Conservation (phyloP, 2,113 vertebrate species). For the Cinclus mexicanus region DNA sequence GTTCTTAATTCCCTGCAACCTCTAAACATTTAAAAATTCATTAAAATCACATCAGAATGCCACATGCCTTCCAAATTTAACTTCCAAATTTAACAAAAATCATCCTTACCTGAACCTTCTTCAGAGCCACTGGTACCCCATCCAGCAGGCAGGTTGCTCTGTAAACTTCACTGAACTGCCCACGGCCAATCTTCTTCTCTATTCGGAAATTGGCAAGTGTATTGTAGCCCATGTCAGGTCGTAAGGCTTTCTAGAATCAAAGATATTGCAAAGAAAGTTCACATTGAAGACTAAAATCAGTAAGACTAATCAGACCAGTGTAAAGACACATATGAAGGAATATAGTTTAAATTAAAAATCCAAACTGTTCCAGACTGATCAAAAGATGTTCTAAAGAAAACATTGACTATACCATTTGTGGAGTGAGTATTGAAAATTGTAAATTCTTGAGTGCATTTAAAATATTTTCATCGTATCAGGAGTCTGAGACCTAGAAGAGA, state of each 20-base stretch:
- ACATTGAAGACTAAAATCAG: background rate
- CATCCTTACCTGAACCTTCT: constrained; percentile 93
- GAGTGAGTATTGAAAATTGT: background rate
- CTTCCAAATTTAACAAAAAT: background rate
- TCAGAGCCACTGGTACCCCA: constrained; percentile 92
- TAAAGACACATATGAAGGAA: background rate
- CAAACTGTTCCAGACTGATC: background rate
- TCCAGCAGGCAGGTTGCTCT: constrained; percentile 90
- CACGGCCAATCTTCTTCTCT: constrained; percentile 96
- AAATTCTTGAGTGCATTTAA: background rate
- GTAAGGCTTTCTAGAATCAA: constrained; percentile 85
- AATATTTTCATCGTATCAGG: background rate
- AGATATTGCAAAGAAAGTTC: constrained; percentile 1
- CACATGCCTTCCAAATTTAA: background rate
- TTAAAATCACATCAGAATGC: background rate
- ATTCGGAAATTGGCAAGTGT: constrained; percentile 94
- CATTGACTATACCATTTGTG: background rate
- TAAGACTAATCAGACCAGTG: background rate
- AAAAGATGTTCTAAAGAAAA: background rate
- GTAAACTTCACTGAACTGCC: constrained; percentile 98
- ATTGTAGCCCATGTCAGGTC: constrained; percentile 94
- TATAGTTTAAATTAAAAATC: background rate
- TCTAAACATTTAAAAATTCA: background rate
- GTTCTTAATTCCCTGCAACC: background rate
- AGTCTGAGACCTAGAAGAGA: background rate